Percentiles rank a stretch among this genome's conserved stretches.
phyloP scores from a whole-genome alignment of 2,797 vertebrate genomes.

The Amblyopsis hoosieri region DNA sequence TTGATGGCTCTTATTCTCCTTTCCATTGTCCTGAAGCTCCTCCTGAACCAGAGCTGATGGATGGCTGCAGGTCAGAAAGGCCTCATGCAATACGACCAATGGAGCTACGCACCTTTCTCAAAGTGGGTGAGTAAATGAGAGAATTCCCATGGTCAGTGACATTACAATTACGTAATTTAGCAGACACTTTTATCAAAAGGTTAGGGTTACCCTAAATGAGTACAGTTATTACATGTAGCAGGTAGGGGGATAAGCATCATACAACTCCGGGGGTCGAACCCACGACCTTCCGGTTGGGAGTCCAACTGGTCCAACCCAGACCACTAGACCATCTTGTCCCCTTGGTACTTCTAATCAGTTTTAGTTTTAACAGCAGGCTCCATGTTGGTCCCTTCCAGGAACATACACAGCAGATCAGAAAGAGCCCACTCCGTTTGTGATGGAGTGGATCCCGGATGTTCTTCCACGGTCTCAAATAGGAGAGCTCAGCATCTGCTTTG shows the following conservation, averaged over 20 bases:
- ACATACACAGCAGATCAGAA: conserved; percentile 80
- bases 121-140: conserved; percentile 82
- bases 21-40: conserved; percentile 82
- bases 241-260: no score
- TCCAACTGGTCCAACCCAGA: no score
- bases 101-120: conserved; percentile 91
- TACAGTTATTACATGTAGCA: no score
- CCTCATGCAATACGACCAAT: conserved; percentile 86
- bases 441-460: conserved; percentile 91
- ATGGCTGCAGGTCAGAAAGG: conserved; percentile 74
- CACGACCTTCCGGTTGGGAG: no score
- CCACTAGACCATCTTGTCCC: no score
- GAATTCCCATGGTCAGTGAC: no score
- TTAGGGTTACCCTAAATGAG: no score
- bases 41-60: conserved; percentile 73
- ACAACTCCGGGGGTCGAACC: no score
- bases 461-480: conserved; percentile 87
- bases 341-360: no score
- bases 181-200: no score
- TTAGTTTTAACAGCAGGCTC: no score
- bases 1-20: conserved; percentile 84
- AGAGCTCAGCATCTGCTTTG: conserved; percentile 87
- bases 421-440: conserved; percentile 85
- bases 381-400: conserved; percentile 61
- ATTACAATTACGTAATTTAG: no score